phyloP scores from a whole-genome alignment of 2,797 vertebrate species.

The Sebastes dallii region DNA sequence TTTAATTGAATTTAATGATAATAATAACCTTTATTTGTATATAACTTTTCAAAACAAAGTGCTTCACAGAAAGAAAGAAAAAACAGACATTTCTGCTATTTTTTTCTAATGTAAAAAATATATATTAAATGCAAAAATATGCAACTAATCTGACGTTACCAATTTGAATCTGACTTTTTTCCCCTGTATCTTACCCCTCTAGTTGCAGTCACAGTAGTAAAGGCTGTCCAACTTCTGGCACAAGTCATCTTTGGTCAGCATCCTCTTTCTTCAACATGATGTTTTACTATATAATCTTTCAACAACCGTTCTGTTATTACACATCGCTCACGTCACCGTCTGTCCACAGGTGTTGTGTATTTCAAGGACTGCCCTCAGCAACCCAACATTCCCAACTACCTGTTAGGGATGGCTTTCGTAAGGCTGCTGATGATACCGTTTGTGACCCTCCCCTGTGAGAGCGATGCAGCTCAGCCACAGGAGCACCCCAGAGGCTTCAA shows the following conservation, averaged over 20 bases:
- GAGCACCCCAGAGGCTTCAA: background rate
- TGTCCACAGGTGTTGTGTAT: slow-evolving; percentile 33
- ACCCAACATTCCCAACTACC: slow-evolving; percentile 49
- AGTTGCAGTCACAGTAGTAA: background rate
- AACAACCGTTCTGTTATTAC: background rate
- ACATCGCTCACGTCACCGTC: background rate
- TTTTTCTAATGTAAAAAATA: no score
- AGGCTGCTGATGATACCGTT: background rate
- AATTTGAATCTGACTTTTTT: background rate
- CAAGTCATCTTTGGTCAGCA: slow-evolving; percentile 31
- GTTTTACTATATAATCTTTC: background rate
- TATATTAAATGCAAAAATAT: background rate
- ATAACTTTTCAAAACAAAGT: background rate
- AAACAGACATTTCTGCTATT: no score
- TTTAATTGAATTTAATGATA: no score
- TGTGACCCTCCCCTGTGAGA: slow-evolving; percentile 11
- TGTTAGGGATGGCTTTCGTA: slow-evolving; percentile 28
- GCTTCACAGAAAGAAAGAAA: no score
- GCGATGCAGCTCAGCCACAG: background rate
- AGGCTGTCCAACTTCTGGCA: background rate
- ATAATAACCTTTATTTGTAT: background rate
- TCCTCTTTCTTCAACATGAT: background rate
- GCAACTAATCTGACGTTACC: background rate
- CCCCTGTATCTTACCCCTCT: background rate
- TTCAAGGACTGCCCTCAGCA: slow-evolving; percentile 51